Evolutionary conservation across 2,113 vertebrate species (phyloP).

Genomic region (Calidris pugnax): DNA sequence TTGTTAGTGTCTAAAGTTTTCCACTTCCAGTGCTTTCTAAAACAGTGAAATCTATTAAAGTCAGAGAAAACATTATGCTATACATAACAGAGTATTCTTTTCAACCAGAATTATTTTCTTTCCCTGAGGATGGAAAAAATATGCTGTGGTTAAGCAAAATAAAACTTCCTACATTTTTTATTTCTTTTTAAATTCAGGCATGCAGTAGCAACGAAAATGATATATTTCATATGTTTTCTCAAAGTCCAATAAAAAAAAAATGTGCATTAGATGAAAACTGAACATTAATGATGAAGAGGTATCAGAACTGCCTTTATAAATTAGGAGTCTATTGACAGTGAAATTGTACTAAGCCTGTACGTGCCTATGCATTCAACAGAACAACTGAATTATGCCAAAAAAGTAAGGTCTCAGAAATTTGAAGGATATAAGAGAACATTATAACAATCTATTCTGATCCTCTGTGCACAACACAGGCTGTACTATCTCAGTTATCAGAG

Average conservation of each 20-base stretch:
- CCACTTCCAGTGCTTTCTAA: slow-evolving; percentile 54
- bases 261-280: background rate
- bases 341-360: slow-evolving; percentile 22
- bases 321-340: background rate
- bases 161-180: slow-evolving; percentile 42
- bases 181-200: slow-evolving; percentile 32
- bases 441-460: background rate
- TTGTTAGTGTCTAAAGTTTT: slow-evolving; percentile 47
- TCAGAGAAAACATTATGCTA: slow-evolving; percentile 68
- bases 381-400: background rate
- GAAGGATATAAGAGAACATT: background rate
- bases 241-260: background rate
- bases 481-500: background rate
- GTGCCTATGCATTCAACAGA: background rate
- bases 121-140: slow-evolving; percentile 52
- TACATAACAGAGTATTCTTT: slow-evolving; percentile 62
- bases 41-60: slow-evolving; percentile 50
- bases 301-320: slow-evolving; percentile 16
- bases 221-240: background rate
- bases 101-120: slow-evolving; percentile 45
- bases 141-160: slow-evolving; percentile 49
- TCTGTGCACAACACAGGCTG: background rate
- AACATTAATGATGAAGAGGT: slow-evolving; percentile 7
- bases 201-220: slow-evolving; percentile 29
- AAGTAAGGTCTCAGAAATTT: background rate